phyloP scores from a whole-genome alignment of 2,797 vertebrate species.

The Chrosomus eos region DNA sequence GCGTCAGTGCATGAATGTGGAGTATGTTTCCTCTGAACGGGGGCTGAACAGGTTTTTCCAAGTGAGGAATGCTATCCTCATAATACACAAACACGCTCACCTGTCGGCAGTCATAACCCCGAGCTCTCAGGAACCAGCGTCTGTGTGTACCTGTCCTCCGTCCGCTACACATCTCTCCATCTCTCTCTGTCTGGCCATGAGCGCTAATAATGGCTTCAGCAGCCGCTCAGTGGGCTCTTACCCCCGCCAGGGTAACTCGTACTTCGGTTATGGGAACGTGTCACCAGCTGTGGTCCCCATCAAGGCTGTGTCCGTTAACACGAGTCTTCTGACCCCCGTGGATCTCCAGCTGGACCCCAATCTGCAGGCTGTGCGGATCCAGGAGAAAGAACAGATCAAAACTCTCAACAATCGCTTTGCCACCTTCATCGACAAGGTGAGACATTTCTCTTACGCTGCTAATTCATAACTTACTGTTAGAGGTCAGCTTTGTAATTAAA shows the following conservation, averaged over 20 bases:
- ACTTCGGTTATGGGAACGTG: conserved; percentile 37
- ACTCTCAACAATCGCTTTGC: conserved; percentile 89
- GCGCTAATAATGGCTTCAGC: conserved; percentile 66
- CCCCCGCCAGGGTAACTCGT: conserved; percentile 8
- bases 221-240: conserved; percentile 67
- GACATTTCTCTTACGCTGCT: neutral
- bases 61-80: conserved; percentile 35
- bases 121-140: neutral
- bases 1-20: conserved; percentile 1
- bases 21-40: neutral
- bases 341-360: conserved; percentile 69
- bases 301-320: conserved; percentile 77
- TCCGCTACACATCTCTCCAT: no score
- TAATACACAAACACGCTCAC: conserved; percentile 20
- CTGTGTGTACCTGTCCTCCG: neutral
- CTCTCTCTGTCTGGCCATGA: conserved; percentile 63
- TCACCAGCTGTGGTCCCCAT: conserved; percentile 55
- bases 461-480: neutral
- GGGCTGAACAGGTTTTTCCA: conserved; percentile 47
- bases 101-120: neutral
- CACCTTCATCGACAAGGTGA: conserved; percentile 89
- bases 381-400: conserved; percentile 94
- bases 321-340: conserved; percentile 80
- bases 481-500: neutral
- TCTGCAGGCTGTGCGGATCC: conserved; percentile 77